Evolutionary conservation across 2,888 invertebrate genomes (phyloP), one percentile per base, ranked within the genome.

Genomic region (Sarcophaga variegata): DNA sequence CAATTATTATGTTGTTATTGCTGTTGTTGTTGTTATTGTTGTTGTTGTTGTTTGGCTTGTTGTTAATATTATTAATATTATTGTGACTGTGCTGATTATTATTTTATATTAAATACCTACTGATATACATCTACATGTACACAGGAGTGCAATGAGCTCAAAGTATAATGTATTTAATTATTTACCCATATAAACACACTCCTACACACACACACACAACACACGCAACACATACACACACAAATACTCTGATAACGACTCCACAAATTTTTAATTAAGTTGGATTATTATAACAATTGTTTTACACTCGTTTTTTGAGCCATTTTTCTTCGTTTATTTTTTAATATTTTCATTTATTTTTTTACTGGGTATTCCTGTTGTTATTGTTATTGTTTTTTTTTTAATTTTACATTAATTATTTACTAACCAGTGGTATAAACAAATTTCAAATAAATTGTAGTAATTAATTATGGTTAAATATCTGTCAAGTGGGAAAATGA

Each of bases 391-490:
- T 62, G 20, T 72, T 63, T 70, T 64, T 49, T 47, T 62, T 70
- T 62, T 60, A 70, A 84, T 84, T 84, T 81, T 72, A 70, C 87
- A 87, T 87, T 84, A 87, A 87, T 87, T 87, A 87, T 87, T 87
- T 79, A 87, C 83, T 87, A 87, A 87, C 81, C 83, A 71, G 78
- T 74, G 81, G 85, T 78, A 78, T 79, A 81, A 81, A 84, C 70
- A 81, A 84, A 81, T 81, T 87, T 75, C 79, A 84, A 81, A 81
- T 87, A 83, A 83, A 82, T 86, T 88, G 88, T 84, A 75, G 83
- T 89, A 89, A 90, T 91, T 90, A 90, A 91, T 91, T 90, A 89
- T 89, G 90, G 90, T 89, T 89, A 90, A 91, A 90, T 91, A 91
- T 89, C 90, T 91, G 90, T 88, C 89, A 87, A 84, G 87, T 87